Evolutionary conservation across 2,113 vertebrate species (phyloP), one percentile per base, ranked within the genome.

Genomic region (Ammodytes dubius): DNA sequence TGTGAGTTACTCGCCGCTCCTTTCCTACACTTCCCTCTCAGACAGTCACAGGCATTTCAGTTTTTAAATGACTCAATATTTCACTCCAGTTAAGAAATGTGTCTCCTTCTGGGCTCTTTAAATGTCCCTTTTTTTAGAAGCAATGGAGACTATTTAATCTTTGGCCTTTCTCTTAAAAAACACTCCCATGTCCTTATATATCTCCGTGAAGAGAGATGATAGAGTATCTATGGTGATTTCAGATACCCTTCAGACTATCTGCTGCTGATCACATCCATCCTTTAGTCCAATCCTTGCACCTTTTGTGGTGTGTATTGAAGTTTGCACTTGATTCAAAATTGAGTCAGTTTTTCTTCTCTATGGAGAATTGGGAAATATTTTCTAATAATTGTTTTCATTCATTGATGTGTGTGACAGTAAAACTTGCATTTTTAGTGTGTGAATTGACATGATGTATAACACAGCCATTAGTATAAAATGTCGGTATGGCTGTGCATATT

Each of bases 91-190:
- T 57, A 43, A 61, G 73, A 84, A 83, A 87, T 77, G 11, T 65
- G 70, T 88, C 85, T 89, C 77, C 67, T 75, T 80, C 53, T 87
- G 59, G 53, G 45, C 63, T 85, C 46, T 43, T 67, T 84, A 75
- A 73, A 84, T 84, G 71, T 60, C 27, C 43, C 46, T 60, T 70
- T 27, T 27, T 87, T 79, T 74, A 69, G 52, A 83, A 77, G 73
- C 64, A 60, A 52, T 10, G 27, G 52, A 76, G 61, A 76, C 14
- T 12, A 4, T 79, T 83, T 74, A 57, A 80, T 77, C 37, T 70
- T 75, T 87, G 84, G 71, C 85, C 68, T 60, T 13, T 2, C n/a
- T 83, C 61, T 76, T 84, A 40, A 83, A 40, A 83, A 83, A 70
- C 70, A 43, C 43, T 77, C 53, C 46, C 56, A 65, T 72, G 12